Evolutionary conservation across 2,797 vertebrate species (phyloP).

Genomic region (Pantherophis vulpinus): DNA sequence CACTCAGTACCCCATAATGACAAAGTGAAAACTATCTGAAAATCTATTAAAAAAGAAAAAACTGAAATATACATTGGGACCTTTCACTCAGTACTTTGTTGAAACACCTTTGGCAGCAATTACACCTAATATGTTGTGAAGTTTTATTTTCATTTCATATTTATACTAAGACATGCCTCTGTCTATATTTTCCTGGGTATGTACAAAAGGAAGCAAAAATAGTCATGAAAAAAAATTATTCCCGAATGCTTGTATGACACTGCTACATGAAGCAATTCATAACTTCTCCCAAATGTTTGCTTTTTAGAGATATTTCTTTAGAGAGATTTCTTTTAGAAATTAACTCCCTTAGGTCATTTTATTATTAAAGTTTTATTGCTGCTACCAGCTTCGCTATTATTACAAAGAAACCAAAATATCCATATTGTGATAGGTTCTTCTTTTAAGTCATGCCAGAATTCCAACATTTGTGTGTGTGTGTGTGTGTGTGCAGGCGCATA

Average conservation of each 20-base stretch:
- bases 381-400: not conserved
- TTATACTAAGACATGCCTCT: not conserved
- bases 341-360: not conserved
- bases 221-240: not conserved
- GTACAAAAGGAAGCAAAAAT: not conserved
- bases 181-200: not conserved
- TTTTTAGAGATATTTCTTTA: not conserved
- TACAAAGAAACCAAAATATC: not conserved
- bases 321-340: not conserved
- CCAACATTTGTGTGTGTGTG: not conserved
- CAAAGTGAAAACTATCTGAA: not conserved
- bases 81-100: too few relatives aligned
- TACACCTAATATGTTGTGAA: not conserved
- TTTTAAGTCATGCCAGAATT: not conserved
- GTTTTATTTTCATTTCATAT: not conserved
- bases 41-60: too few relatives aligned
- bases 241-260: not conserved
- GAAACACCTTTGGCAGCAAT: too few relatives aligned
- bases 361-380: not conserved
- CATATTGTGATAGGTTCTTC: not conserved
- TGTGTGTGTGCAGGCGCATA: rapidly evolving
- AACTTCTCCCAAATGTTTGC: not conserved
- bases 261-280: not conserved
- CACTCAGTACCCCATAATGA: not conserved
- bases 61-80: too few relatives aligned